A percentile compares a stretch with the other conserved stretches of the same genome.
These are phyloP conservation scores for Rhea americana DNA, from an alignment of 2,113 vertebrate genomes.

Conservation along the genomic window DNA sequence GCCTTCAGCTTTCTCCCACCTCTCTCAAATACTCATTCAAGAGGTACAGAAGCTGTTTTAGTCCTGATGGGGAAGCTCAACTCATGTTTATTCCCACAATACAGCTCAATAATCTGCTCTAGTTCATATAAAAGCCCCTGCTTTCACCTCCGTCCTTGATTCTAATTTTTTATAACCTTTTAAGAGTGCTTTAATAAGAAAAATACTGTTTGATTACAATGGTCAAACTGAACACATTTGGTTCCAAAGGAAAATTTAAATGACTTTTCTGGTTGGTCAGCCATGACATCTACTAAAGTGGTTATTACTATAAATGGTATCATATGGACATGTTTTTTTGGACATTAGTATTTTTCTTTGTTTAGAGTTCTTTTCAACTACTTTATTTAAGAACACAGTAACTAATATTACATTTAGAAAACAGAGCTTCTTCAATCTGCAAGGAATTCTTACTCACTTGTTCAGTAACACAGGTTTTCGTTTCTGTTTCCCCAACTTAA, in stretches of 20 bases:
- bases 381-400: conserved; percentile 9
- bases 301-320: background rate
- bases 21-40: background rate
- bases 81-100: background rate
- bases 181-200: background rate
- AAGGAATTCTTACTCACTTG: background rate
- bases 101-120: background rate
- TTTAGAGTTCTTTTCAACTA: background rate
- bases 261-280: conserved; percentile 23
- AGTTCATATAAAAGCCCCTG: background rate
- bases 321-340: background rate
- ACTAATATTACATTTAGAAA: background rate
- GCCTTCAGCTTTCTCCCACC: background rate
- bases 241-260: conserved; percentile 18
- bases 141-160: too few relatives aligned
- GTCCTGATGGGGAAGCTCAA: background rate
- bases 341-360: background rate
- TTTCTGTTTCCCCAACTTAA: background rate
- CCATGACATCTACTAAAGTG: background rate
- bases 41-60: background rate
- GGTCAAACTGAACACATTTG: background rate
- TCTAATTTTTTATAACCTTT: background rate
- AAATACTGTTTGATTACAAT: background rate
- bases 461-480: background rate
- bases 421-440: background rate